These are phyloP conservation scores for Holothuria scabra DNA, from an alignment of 53 echinoderm and acorn worm genomes.

Conservation along the genomic window DNA sequence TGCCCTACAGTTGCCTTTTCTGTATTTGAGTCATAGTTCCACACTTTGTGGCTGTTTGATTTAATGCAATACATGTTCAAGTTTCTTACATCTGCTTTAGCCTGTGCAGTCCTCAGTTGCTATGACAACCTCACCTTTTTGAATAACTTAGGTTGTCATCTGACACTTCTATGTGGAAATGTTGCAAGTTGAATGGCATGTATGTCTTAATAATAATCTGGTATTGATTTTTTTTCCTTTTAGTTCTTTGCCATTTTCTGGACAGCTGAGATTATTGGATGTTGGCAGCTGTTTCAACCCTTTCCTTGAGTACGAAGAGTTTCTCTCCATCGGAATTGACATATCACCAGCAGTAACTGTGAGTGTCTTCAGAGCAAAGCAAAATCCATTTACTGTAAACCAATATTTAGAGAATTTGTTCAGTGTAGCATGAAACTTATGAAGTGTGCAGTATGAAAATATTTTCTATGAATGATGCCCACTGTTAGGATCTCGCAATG, in stretches of 20 bases:
- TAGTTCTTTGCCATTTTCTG: constrained; percentile 90
- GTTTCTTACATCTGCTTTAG: too few species aligned
- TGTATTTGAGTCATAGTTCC: too few species aligned
- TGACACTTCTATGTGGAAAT: too few species aligned
- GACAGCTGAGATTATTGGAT: constrained; percentile 87
- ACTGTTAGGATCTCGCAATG: neutral
- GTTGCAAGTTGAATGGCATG: too few species aligned
- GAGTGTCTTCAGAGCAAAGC: constrained; percentile 33
- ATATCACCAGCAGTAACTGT: constrained; percentile 98
- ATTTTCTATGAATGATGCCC: neutral
- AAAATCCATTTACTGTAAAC: too few species aligned
- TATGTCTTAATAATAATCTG: neutral
- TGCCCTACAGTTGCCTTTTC: too few species aligned
- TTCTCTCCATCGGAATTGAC: constrained; percentile 93
- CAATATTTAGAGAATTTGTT: neutral
- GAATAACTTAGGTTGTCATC: too few species aligned
- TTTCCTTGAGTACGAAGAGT: constrained; percentile 87
- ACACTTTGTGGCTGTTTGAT: too few species aligned
- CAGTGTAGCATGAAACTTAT: neutral
- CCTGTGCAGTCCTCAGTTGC: too few species aligned
- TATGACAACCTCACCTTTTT: too few species aligned
- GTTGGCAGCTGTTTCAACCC: constrained; percentile 98
- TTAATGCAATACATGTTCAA: too few species aligned
- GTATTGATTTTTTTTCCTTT: constrained; percentile 12
- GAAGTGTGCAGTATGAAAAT: neutral